Percentiles rank a stretch among this genome's conserved stretches.
Evolutionary conservation across 2,113 vertebrate genomes (phyloP).

Genomic region (Sceloporus tristichus): DNA sequence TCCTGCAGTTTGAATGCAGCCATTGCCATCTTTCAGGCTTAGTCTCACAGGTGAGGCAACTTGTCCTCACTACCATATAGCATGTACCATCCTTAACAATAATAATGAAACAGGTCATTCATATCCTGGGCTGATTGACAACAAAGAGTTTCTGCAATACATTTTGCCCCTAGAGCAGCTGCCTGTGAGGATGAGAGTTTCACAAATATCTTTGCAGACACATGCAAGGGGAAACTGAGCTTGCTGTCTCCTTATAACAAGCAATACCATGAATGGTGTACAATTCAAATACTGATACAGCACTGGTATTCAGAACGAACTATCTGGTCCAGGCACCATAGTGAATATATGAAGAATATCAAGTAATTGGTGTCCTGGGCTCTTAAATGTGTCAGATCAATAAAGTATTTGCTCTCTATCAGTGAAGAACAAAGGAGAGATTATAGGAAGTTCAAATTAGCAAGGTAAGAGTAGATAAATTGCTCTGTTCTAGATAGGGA

Average conservation of each 20-base stretch:
- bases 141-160: background rate
- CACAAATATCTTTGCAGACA: too few species aligned
- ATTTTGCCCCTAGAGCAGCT: background rate
- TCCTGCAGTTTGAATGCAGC: too few species aligned
- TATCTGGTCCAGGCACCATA: background rate
- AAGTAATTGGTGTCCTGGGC: background rate
- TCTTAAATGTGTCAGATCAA: background rate
- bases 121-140: background rate
- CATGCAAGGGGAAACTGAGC: background rate
- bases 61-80: background rate
- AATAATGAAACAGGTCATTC: background rate
- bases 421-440: constrained; percentile 15
- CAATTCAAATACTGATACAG: background rate
- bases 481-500: background rate
- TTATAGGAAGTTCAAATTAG: constrained; percentile 2
- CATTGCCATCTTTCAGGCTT: background rate
- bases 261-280: background rate
- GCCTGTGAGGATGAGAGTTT: background rate
- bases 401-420: constrained; percentile 7
- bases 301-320: background rate
- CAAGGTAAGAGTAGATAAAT: background rate
- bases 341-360: background rate
- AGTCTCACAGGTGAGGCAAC: background rate
- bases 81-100: background rate
- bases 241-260: background rate